Percentiles rank a stretch among this genome's conserved stretches.
phyloP scores from a whole-genome alignment of 2,888 invertebrate species.

The Rosalia funebris region DNA sequence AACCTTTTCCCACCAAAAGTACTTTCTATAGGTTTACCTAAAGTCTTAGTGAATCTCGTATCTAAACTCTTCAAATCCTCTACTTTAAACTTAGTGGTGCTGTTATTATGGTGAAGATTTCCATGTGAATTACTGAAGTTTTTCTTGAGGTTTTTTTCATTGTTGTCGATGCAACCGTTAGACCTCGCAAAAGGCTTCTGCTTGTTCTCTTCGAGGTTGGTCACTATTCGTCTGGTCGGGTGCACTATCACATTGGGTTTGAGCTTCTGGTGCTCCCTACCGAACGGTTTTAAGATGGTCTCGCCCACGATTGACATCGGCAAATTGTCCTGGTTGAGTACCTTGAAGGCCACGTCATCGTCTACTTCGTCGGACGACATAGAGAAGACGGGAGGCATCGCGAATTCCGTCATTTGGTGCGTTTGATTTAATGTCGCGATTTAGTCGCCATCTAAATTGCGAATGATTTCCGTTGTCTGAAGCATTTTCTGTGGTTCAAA shows the following conservation, averaged over 20 bases:
- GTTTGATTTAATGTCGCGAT: constrained; percentile 1
- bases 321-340: constrained; percentile 62
- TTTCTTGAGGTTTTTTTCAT: constrained; percentile 54
- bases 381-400: constrained; percentile 50
- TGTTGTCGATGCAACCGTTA: constrained; percentile 54
- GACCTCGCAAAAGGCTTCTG: constrained; percentile 58
- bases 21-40: constrained; percentile 61
- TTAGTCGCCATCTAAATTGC: constrained; percentile 1
- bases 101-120: constrained; percentile 59
- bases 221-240: constrained; percentile 64
- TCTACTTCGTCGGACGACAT: constrained; percentile 53
- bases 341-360: constrained; percentile 61
- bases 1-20: too few relatives aligned
- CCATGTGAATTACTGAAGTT: constrained; percentile 64
- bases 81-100: constrained; percentile 53
- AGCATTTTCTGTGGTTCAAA: too few relatives aligned
- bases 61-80: constrained; percentile 61
- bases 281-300: constrained; percentile 61
- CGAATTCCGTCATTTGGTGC: constrained; percentile 22
- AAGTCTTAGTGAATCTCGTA: constrained; percentile 73
- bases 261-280: constrained; percentile 54
- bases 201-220: constrained; percentile 56
- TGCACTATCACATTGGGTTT: constrained; percentile 70
- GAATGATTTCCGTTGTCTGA: background rate
- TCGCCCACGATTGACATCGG: constrained; percentile 59